Evolutionary conservation across 1,140 invertebrate genomes (phyloP), one percentile per base, ranked within the genome.

Genomic region (Drosophila jambulina): DNA sequence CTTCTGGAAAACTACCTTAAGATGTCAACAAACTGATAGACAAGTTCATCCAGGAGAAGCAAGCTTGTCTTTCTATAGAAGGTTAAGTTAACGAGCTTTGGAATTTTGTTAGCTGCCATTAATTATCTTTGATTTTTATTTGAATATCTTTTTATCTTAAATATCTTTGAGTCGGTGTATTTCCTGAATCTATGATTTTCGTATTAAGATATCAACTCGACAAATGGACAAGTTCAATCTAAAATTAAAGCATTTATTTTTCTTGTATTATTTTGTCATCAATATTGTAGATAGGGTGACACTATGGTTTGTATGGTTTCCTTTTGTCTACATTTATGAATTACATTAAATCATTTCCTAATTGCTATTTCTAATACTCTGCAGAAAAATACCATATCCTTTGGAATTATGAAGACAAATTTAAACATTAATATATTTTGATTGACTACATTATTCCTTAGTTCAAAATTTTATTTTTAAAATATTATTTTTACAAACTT

Each of bases 1-100:
- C 51, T 72, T 71, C 27, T 71, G 51, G 51, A 36, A 23, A 56
- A 46, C 19, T 36, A 38, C 63, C 32, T 17, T 34, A 13, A 27
- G 65, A 69, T 65, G 65, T 65, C 46, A 21, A 58, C 25, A 27
- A 23, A 6, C 51, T 58, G 64, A 70, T 70, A 40, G 69, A 71
- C 69, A 71, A 34, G 25, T 71, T 70, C 42, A 71, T 70, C 69
- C 68, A 58, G 8, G 23, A 21, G 27, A 42, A 49, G 40, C 27
- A 25, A 4, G 21, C 38, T 36, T 43, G 48, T 54, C 46, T 25
- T 23, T 51, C 19, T 17, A 51, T 15, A n/a, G 8, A 53, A 10
- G 51, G 32, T 36, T n/a, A 23, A 36, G 12, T 36, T 17, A 23
- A 17, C 0, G 9, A 54, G 32, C 32, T 38, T 56, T n/a, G 17